Evolutionary conservation across 2,888 invertebrate species (phyloP).

Genomic region (Cheilosia pagana): DNA sequence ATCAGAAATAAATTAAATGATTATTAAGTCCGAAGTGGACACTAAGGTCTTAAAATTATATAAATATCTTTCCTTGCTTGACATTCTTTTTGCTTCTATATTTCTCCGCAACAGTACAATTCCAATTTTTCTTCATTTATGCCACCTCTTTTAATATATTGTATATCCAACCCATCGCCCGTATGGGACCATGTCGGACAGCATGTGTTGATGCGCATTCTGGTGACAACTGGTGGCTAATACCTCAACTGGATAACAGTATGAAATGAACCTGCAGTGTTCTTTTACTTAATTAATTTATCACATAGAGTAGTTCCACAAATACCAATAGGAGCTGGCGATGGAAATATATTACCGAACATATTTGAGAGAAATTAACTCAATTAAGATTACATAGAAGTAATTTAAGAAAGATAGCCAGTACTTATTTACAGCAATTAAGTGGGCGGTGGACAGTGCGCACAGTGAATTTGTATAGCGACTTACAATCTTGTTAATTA

Average conservation of each 20-base stretch:
- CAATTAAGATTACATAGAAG: not conserved
- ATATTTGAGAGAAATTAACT: conserved; percentile 1
- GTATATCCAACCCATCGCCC: not conserved
- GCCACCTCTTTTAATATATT: conserved; percentile 28
- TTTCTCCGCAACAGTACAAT: too few species aligned
- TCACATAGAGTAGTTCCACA: not conserved
- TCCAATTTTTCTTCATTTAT: conserved; percentile 44
- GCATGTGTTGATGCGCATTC: conserved; percentile 20
- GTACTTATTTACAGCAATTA: too few species aligned
- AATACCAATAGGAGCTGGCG: not conserved
- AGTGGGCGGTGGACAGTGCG: too few species aligned
- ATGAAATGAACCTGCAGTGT: conserved; percentile 8
- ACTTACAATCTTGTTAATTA: too few species aligned
- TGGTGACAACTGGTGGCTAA: conserved; percentile 32
- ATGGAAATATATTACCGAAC: not conserved
- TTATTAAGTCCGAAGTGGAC: conserved; percentile 35
- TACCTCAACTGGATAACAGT: conserved; percentile 1
- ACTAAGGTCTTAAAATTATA: conserved; percentile 30
- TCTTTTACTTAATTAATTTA: conserved; percentile 36
- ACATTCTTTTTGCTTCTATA: not conserved
- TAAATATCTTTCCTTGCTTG: conserved; percentile 8
- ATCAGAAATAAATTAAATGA: conserved; percentile 55
- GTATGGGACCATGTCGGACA: not conserved
- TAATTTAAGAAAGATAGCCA: too few species aligned
- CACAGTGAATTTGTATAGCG: too few species aligned